Conservation (phyloP, 1,140 invertebrate genomes). For the Phymastichus coffea region DNA sequence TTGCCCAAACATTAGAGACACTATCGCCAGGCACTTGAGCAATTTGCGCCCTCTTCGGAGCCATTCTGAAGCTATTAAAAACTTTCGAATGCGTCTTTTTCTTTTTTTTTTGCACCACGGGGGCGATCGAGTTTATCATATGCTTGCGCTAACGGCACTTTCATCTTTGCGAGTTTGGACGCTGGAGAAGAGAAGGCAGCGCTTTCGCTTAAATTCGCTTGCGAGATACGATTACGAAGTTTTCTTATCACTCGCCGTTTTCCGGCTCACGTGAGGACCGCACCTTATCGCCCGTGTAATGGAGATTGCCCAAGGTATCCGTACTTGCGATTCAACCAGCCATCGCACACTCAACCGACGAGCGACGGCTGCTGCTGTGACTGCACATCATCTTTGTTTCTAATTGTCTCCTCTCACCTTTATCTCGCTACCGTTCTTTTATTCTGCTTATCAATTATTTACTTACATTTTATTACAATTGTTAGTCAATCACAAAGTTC, state of each 20-base stretch:
- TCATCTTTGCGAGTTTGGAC: not conserved
- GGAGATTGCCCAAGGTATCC: slow-evolving; percentile 11
- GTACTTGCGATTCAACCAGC: not conserved
- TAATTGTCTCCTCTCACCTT: not conserved
- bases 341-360: not conserved
- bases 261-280: not conserved
- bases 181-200: not conserved
- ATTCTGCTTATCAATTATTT: not conserved
- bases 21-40: not conserved
- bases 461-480: not conserved
- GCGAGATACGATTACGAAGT: slow-evolving; percentile 17
- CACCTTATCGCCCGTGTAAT: not conserved
- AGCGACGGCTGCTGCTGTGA: not conserved
- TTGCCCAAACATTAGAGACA: not conserved
- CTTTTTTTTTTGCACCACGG: not conserved
- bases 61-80: slow-evolving; percentile 8
- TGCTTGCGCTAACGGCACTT: not conserved
- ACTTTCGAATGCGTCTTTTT: slow-evolving; percentile 5
- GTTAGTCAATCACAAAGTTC: no score
- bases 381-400: not conserved
- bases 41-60: not conserved
- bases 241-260: slow-evolving; percentile 15
- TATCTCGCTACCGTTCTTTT: not conserved
- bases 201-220: slow-evolving; percentile 2
- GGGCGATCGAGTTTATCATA: not conserved